phyloP scores from a whole-genome alignment of 2,113 vertebrate genomes.

The Neodontobutis hainanensis region DNA sequence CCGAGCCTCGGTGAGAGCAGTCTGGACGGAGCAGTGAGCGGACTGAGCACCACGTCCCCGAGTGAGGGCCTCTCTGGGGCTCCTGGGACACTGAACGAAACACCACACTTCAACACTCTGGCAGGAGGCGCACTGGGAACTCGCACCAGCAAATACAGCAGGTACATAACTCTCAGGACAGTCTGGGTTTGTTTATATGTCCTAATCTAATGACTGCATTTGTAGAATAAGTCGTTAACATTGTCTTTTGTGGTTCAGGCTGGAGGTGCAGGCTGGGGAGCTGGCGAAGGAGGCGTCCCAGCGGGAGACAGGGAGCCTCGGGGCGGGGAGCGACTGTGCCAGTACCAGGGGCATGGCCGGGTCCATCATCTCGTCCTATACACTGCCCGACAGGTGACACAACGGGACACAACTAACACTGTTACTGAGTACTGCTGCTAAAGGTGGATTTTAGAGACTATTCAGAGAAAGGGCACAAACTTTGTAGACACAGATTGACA shows the following conservation, averaged over 20 bases:
- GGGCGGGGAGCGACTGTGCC: slow-evolving; percentile 93
- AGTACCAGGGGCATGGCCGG: slow-evolving; percentile 99
- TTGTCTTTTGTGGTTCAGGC: slow-evolving; percentile 69
- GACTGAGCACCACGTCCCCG: slow-evolving; percentile 88
- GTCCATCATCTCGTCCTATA: slow-evolving; percentile 98
- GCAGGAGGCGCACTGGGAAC: slow-evolving; percentile 89
- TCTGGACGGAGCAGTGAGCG: slow-evolving; percentile 92
- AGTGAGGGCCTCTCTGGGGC: slow-evolving; percentile 92
- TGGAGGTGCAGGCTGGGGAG: slow-evolving; percentile 92
- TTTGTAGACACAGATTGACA: too few species aligned
- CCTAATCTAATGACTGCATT: background rate
- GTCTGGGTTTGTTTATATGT: too few species aligned
- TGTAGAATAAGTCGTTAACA: background rate
- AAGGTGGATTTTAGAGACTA: too few species aligned
- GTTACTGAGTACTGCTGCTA: background rate
- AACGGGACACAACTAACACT: background rate
- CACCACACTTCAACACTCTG: slow-evolving; percentile 91
- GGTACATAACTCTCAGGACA: slow-evolving; percentile 71
- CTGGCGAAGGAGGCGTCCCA: slow-evolving; percentile 89
- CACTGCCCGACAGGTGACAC: slow-evolving; percentile 93
- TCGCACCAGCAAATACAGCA: slow-evolving; percentile 91
- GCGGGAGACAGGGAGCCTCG: slow-evolving; percentile 93
- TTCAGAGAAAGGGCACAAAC: too few species aligned
- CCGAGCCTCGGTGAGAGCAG: slow-evolving; percentile 97
- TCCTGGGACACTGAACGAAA: slow-evolving; percentile 89